These are phyloP conservation scores for Carassius auratus DNA, from an alignment of 2,113 vertebrate genomes.

Conservation along the genomic window DNA sequence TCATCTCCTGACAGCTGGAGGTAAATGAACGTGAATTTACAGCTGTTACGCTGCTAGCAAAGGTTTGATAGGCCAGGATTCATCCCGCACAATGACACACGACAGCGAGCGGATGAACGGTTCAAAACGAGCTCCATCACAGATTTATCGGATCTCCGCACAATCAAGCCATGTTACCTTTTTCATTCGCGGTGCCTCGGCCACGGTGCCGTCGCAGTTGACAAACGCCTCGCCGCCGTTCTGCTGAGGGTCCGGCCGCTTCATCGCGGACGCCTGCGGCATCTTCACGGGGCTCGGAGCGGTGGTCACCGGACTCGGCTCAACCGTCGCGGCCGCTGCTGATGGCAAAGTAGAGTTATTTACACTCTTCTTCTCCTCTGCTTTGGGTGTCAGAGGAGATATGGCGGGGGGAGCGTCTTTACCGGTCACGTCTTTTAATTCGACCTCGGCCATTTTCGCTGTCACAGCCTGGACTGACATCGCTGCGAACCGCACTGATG, in stretches of 20 bases:
- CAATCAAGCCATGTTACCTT: constrained; percentile 77
- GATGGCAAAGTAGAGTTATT: constrained; percentile 68
- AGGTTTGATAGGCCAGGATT: constrained; percentile 55
- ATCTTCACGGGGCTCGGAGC: constrained; percentile 77
- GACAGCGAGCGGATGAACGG: constrained; percentile 4
- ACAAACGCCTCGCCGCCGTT: constrained; percentile 86
- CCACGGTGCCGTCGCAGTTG: constrained; percentile 92
- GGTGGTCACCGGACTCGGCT: constrained; percentile 72
- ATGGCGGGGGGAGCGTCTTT: constrained; percentile 71
- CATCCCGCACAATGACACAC: constrained; percentile 69
- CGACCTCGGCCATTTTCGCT: constrained; percentile 90
- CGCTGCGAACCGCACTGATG: constrained; percentile 74
- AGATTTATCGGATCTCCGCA: neutral
- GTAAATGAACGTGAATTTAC: neutral
- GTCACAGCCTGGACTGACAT: constrained; percentile 95
- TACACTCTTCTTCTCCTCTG: constrained; percentile 71
- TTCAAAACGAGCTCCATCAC: neutral
- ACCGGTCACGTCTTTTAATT: constrained; percentile 86
- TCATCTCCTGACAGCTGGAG: neutral
- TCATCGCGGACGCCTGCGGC: constrained; percentile 94
- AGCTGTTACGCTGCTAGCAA: constrained; percentile 5
- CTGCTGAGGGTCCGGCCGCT: constrained; percentile 86
- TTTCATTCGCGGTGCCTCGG: constrained; percentile 93
- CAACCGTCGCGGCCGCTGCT: constrained; percentile 68
- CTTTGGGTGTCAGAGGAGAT: constrained; percentile 75